phyloP scores from a whole-genome alignment of 2,888 invertebrate species.

The Kuschelorhynchus macadamiae region DNA sequence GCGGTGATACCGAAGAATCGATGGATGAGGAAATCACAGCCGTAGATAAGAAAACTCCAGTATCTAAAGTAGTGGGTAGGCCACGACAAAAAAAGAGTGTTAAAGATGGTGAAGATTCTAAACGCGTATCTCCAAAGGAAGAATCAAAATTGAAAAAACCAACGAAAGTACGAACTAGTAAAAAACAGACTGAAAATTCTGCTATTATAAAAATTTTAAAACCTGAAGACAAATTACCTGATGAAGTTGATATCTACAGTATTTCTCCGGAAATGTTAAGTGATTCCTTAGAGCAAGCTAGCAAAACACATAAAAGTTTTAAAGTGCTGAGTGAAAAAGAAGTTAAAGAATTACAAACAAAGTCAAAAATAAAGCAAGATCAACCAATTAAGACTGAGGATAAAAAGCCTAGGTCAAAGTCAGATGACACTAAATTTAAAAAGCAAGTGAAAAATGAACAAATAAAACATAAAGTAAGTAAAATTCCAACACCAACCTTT shows the following conservation, averaged over 20 bases:
- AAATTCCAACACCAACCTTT: constrained; percentile 62
- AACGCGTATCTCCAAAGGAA: constrained; percentile 5
- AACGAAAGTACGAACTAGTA: constrained; percentile 16
- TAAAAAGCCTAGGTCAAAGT: constrained; percentile 56
- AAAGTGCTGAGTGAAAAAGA: constrained; percentile 62
- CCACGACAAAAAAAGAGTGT: constrained; percentile 17
- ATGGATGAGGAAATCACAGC: constrained; percentile 3
- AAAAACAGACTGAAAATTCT: constrained; percentile 18
- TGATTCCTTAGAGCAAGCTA: constrained; percentile 47
- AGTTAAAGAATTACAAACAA: constrained; percentile 49
- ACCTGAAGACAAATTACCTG: constrained; percentile 25
- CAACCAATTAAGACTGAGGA: constrained; percentile 16
- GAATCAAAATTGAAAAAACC: constrained; percentile 2
- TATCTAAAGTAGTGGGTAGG: constrained; percentile 33
- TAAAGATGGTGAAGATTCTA: constrained; percentile 8
- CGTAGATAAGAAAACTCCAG: constrained; percentile 27
- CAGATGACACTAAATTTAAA: constrained; percentile 56
- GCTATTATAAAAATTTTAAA: constrained; percentile 29
- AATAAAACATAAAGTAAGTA: constrained; percentile 54
- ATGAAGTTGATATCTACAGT: constrained; percentile 31
- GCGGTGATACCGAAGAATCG: constrained; percentile 6
- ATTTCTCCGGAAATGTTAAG: constrained; percentile 33
- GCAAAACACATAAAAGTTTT: constrained; percentile 64
- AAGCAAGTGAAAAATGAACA: constrained; percentile 32
- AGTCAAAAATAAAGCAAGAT: constrained; percentile 36